Percentiles rank a stretch among this genome's conserved stretches.
Evolutionary conservation across 1,140 invertebrate genomes (phyloP).

Genomic region (Drosophila murphyi): DNA sequence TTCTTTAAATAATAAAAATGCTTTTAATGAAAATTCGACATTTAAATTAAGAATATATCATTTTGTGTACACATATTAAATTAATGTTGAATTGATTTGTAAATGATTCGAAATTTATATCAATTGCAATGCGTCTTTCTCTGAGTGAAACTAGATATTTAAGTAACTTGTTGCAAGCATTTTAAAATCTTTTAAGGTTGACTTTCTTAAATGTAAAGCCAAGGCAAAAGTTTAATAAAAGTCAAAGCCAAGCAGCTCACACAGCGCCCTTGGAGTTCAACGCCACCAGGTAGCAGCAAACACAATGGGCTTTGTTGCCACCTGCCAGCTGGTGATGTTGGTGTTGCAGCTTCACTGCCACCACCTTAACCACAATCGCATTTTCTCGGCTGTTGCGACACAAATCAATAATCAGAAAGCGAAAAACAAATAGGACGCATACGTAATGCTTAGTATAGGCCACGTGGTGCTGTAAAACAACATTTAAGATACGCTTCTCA

Average conservation of each 20-base stretch:
- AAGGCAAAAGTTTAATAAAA: conserved; percentile 68
- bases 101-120: too few relatives aligned
- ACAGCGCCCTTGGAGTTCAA: neutral
- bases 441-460: conserved; percentile 14
- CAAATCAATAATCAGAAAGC: conserved; percentile 40
- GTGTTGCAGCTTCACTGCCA: conserved; percentile 19
- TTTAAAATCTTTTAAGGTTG: neutral
- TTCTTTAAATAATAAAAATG: too few relatives aligned
- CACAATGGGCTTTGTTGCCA: conserved; percentile 10
- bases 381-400: neutral
- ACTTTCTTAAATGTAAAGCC: conserved; percentile 11
- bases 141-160: neutral
- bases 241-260: conserved; percentile 47
- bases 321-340: conserved; percentile 2
- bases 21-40: too few relatives aligned
- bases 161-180: neutral
- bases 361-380: conserved; percentile 47
- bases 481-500: neutral
- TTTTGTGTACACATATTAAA: too few relatives aligned
- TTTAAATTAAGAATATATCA: too few relatives aligned
- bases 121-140: neutral
- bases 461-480: conserved; percentile 8
- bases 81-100: too few relatives aligned
- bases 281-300: neutral
- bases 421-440: conserved; percentile 59